Percentiles rank a stretch among this genome's conserved stretches.
phyloP scores from a whole-genome alignment of 2,113 vertebrate genomes.

The Ailuropoda melanoleuca region DNA sequence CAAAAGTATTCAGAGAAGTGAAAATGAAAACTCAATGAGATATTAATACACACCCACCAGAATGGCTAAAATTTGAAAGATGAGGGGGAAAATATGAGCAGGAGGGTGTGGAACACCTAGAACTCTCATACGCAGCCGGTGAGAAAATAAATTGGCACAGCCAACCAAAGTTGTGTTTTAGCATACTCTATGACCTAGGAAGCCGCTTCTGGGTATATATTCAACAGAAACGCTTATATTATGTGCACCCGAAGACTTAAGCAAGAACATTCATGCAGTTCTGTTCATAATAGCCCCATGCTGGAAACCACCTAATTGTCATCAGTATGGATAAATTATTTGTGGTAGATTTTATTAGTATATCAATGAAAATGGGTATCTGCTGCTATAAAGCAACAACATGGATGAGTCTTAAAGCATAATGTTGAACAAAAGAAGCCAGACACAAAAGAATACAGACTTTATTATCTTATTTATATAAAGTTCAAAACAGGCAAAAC shows the following conservation, averaged over 20 bases:
- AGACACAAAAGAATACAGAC: neutral
- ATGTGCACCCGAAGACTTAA: neutral
- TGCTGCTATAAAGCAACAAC: neutral
- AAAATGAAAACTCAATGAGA: neutral
- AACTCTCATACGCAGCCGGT: neutral
- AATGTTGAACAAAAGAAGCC: neutral
- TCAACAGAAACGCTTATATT: neutral
- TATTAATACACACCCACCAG: neutral
- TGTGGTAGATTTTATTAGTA: neutral
- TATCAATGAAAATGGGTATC: neutral
- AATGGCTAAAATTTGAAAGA: slow-evolving; percentile 11
- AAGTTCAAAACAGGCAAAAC: neutral
- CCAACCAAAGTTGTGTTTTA: neutral
- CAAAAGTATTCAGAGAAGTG: slow-evolving; percentile 8
- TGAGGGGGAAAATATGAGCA: neutral
- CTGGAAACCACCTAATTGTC: neutral
- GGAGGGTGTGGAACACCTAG: neutral
- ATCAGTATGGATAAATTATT: neutral
- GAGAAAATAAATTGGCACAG: neutral
- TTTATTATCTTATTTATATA: neutral
- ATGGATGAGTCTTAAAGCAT: neutral
- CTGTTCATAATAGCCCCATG: neutral
- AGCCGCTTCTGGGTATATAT: neutral
- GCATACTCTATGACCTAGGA: neutral
- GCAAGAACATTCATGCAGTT: neutral